A percentile compares a stretch with the other conserved stretches of the same genome.
Conservation (phyloP, 2,797 vertebrate species). For the Anguilla marmorata region DNA sequence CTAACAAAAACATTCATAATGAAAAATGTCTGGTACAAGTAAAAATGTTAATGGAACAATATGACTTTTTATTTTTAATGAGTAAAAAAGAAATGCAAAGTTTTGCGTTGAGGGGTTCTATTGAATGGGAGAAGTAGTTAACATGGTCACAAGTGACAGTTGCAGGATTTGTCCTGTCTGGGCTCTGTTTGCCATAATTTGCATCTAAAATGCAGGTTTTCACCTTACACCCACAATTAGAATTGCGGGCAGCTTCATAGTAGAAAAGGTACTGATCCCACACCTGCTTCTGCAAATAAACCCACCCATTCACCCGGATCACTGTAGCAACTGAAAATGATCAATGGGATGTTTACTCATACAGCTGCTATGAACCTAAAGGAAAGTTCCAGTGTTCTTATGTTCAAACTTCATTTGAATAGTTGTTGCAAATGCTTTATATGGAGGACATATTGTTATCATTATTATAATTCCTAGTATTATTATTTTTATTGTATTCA, state of each 20-base stretch:
- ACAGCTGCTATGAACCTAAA: conserved; percentile 5
- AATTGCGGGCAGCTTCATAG: not conserved
- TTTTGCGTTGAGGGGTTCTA: not conserved
- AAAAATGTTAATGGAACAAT: not conserved
- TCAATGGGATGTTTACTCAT: conserved; percentile 25
- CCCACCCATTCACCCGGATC: conserved; percentile 32
- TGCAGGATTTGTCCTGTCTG: not conserved
- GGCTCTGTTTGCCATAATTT: not conserved
- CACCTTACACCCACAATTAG: not conserved
- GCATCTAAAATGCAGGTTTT: not conserved
- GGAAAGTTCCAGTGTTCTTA: not conserved
- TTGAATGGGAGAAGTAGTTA: not conserved
- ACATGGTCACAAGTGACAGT: not conserved
- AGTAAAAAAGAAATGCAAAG: not conserved
- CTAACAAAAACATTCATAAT: not conserved
- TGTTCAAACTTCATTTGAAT: not conserved
- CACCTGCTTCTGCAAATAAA: conserved; percentile 33
- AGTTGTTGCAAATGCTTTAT: not conserved
- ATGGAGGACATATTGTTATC: not conserved
- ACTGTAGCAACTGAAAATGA: conserved; percentile 23
- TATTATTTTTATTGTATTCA: not conserved
- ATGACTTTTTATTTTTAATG: not conserved
- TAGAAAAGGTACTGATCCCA: conserved; percentile 25
- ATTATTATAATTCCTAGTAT: not conserved
- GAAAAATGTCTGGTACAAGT: not conserved